Evolutionary conservation across 1,140 invertebrate genomes (phyloP), one percentile per base, ranked within the genome.

Genomic region (Drosophila watanabei): DNA sequence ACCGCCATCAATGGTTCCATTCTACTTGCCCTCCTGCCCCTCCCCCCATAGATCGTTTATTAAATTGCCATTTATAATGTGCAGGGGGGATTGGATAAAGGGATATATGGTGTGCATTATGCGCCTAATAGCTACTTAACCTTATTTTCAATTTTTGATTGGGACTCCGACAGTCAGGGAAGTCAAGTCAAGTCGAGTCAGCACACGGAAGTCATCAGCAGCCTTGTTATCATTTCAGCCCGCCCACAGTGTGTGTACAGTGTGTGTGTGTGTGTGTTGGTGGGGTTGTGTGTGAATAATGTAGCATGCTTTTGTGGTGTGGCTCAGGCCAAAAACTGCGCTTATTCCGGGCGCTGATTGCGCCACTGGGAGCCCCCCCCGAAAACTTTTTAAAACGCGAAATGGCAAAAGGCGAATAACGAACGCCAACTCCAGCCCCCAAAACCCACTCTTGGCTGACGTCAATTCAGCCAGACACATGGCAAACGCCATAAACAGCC

Each of bases 81-180:
- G 75, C 75, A 70, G 11, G 30, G 32, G 20, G 10, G 48, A 11
- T 7, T 1, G 52, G 52, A 14, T 14, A n/a, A n/a, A 18, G 32
- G 51, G 18, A 37, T 56, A 20, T 18, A 37, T 56, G 18, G 28
- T 35, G 43, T 54, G 56, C 78, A 81, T 85, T 89, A 76, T 89
- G 75, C 58, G 52, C 49, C 52, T 89, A 89, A 89, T 90, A 89
- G 86, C 86, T 85, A 89, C 86, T 89, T 89, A 89, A 85, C 86
- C 86, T 90, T 89, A 89, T 89, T 89, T 89, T 89, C 86, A 90
- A 89, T 89, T 90, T 88, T 89, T 89, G 86, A 89, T 89, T 89
- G 70, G 79, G 64, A 76, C 72, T 72, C 79, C 79, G 32, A n/a
- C 60, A 28, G 37, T 10, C 16, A 18, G 51, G 63, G 58, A 59